Percentiles rank a stretch among this genome's conserved stretches.
These are phyloP conservation scores for Akabosia matsudoensis DNA, from an alignment of 1,140 invertebrate species.

Conservation along the genomic window DNA sequence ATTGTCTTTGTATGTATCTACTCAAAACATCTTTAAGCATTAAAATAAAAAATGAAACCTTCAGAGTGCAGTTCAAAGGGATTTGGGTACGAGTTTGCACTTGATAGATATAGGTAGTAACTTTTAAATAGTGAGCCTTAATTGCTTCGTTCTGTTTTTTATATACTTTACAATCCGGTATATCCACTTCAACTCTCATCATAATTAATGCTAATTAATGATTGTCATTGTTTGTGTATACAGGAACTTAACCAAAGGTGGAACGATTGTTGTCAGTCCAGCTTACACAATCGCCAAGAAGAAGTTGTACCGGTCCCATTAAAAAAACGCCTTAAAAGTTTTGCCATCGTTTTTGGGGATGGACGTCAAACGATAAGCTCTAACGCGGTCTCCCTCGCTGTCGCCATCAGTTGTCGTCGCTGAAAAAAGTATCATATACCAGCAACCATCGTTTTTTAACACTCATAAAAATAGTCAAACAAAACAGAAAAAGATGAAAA, in stretches of 20 bases:
- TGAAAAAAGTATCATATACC: no score
- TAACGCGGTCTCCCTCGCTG: neutral
- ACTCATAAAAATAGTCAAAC: no score
- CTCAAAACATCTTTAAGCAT: no score
- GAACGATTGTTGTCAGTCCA: conserved; percentile 77
- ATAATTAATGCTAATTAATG: conserved; percentile 24
- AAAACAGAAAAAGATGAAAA: neutral
- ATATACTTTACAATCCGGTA: neutral
- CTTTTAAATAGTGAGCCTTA: no score
- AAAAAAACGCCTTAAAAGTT: neutral
- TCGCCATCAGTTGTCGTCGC: no score
- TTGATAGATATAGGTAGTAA: no score
- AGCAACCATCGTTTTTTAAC: no score
- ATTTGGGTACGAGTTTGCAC: no score
- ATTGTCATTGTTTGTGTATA: conserved; percentile 48
- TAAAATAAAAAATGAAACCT: no score
- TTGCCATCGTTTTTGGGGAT: neutral
- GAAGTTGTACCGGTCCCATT: conserved; percentile 70
- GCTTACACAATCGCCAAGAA: conserved; percentile 79
- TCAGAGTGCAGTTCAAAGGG: no score
- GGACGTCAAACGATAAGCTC: neutral
- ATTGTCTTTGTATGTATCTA: no score
- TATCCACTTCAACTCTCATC: neutral
- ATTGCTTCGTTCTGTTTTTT: neutral
- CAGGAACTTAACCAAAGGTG: conserved; percentile 75